Percentiles rank a stretch among this genome's conserved stretches.
These are phyloP conservation scores for Corythoichthys intestinalis DNA, from an alignment of 2,113 vertebrate species.

Conservation along the genomic window DNA sequence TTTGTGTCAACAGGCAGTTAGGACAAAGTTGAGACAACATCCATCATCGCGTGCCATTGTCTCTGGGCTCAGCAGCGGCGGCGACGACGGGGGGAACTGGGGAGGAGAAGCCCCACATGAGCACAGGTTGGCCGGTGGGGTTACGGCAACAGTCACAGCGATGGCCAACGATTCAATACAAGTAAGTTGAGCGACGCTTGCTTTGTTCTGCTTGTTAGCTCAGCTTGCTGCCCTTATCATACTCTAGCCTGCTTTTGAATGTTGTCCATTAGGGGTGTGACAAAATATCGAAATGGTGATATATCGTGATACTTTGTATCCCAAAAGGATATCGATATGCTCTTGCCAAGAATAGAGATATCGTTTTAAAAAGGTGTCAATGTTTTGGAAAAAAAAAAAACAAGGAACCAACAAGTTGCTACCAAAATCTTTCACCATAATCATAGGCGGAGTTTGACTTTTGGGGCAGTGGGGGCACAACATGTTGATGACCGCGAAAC, in stretches of 20 bases:
- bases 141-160: constrained; percentile 25
- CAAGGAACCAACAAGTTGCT: no score
- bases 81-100: background rate
- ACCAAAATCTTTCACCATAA: no score
- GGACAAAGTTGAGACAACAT: constrained; percentile 8
- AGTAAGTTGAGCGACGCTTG: constrained; percentile 57
- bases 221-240: background rate
- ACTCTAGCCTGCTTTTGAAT: background rate
- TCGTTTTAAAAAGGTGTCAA: no score
- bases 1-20: constrained; percentile 8
- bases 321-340: no score
- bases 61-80: background rate
- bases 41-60: constrained; percentile 9
- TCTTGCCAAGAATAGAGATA: no score
- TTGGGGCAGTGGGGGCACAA: no score
- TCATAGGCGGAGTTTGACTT: no score
- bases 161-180: constrained; percentile 78
- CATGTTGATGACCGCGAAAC: no score
- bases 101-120: constrained; percentile 38
- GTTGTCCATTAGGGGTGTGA: no score
- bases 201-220: background rate
- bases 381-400: no score
- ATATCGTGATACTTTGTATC: no score
- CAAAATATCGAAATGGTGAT: no score
- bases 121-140: constrained; percentile 24